Evolutionary conservation across 2,113 vertebrate species (phyloP).

Genomic region (Dicentrarchus labrax): DNA sequence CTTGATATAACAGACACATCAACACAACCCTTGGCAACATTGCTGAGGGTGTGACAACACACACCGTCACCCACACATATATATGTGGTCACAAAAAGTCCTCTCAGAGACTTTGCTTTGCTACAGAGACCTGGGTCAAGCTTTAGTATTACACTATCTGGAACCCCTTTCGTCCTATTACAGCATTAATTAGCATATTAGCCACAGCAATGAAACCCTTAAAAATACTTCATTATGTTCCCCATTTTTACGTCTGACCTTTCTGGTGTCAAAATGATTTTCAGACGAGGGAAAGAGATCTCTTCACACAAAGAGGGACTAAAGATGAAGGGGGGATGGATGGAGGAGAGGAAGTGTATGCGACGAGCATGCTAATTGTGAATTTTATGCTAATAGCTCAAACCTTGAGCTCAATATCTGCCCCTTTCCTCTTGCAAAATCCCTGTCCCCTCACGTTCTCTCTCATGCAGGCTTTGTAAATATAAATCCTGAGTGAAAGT

Average conservation of each 20-base stretch:
- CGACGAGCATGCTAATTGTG: constrained; percentile 33
- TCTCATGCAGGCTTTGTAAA: not conserved
- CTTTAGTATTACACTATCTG: not conserved
- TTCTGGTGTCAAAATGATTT: constrained; percentile 47
- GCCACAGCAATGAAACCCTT: constrained; percentile 25
- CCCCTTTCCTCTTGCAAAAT: constrained; percentile 22
- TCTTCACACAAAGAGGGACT: constrained; percentile 24
- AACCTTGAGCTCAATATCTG: constrained; percentile 17
- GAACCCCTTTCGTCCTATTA: constrained; percentile 10
- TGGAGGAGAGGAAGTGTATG: constrained; percentile 16
- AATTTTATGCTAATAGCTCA: constrained; percentile 36
- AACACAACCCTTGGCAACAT: constrained; percentile 10
- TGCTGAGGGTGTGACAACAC: constrained; percentile 13
- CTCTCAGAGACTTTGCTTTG: not conserved
- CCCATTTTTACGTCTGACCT: constrained; percentile 63
- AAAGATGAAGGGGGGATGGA: constrained; percentile 16
- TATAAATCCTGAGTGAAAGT: constrained; percentile 20
- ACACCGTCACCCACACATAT: constrained; percentile 9
- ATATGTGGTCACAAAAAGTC: not conserved
- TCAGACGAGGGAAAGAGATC: constrained; percentile 29
- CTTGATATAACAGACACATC: constrained; percentile 28
- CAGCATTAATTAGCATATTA: constrained; percentile 39
- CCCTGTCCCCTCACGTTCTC: constrained; percentile 2
- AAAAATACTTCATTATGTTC: constrained; percentile 59
- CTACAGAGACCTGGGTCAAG: not conserved